These are phyloP conservation scores for Empidonax traillii DNA, from an alignment of 2,113 vertebrate species.

Conservation along the genomic window DNA sequence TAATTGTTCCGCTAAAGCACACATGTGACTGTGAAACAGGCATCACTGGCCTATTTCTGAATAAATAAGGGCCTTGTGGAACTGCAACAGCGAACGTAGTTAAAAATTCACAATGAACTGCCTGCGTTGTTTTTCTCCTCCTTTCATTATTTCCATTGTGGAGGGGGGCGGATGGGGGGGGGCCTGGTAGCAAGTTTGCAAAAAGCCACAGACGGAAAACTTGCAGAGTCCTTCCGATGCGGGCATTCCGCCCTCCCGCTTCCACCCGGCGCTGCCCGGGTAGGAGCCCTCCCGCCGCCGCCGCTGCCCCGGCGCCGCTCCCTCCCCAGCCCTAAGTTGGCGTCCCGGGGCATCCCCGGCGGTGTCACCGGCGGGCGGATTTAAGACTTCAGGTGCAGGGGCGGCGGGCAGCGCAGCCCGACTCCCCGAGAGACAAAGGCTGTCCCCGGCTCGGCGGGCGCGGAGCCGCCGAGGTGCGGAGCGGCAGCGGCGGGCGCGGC, in stretches of 20 bases:
- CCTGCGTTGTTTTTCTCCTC: not conserved
- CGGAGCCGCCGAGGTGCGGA: not conserved
- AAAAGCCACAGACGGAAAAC: slow-evolving; percentile 28
- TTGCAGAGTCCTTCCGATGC: not conserved
- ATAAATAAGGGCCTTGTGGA: not conserved
- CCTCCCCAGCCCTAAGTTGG: not conserved
- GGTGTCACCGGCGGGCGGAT: not conserved
- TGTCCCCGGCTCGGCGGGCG: not conserved
- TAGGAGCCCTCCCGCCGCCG: not conserved
- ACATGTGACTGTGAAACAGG: not conserved
- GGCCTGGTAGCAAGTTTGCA: not conserved
- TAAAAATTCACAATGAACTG: not conserved
- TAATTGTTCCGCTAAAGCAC: not conserved
- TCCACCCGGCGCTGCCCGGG: not conserved
- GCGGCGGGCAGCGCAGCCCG: not conserved
- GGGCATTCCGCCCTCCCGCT: not conserved
- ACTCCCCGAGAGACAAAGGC: slow-evolving; percentile 26
- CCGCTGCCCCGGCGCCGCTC: not conserved
- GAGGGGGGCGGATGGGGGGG: not conserved
- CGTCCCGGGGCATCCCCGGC: not conserved
- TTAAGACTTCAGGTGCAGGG: slow-evolving; percentile 13
- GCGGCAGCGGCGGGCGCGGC: slow-evolving; percentile 8
- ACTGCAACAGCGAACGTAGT: not conserved
- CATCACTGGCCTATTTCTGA: slow-evolving; percentile 1
- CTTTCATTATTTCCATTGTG: not conserved